These are phyloP conservation scores for Rhopilema esculentum DNA, from an alignment of 30 jellyfish, hydroid and myxozoan species.

Conservation along the genomic window DNA sequence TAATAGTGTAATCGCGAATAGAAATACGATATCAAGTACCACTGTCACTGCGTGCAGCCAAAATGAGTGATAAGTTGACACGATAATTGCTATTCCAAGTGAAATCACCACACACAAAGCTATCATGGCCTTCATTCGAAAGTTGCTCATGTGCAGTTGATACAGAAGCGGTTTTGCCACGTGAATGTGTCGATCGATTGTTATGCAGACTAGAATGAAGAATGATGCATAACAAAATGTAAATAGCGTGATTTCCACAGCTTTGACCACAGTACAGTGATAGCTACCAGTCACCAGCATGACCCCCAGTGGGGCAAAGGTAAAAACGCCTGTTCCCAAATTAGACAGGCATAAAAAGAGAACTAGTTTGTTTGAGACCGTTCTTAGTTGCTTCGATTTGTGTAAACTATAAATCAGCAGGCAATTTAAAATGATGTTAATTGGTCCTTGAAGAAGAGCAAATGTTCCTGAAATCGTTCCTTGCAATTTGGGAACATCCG, in stretches of 20 bases:
- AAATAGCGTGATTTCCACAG: background rate
- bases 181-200: conserved; percentile 8
- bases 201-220: background rate
- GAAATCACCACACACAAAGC: background rate
- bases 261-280: background rate
- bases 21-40: background rate
- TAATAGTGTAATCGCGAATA: background rate
- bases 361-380: background rate
- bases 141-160: background rate
- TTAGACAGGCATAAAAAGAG: background rate
- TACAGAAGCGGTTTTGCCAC: background rate
- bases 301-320: background rate
- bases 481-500: too few relatives aligned
- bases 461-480: background rate
- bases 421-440: background rate
- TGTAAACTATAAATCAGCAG: background rate
- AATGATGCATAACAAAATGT: background rate
- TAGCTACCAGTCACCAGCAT: background rate
- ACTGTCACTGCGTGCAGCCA: background rate
- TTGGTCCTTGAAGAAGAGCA: background rate
- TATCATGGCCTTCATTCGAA: conserved; percentile 10
- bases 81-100: background rate
- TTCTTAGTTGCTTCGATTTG: background rate
- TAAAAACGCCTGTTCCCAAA: background rate
- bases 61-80: background rate